Conservation (phyloP, 2,113 vertebrate genomes). For the Pangasianodon hypophthalmus region DNA sequence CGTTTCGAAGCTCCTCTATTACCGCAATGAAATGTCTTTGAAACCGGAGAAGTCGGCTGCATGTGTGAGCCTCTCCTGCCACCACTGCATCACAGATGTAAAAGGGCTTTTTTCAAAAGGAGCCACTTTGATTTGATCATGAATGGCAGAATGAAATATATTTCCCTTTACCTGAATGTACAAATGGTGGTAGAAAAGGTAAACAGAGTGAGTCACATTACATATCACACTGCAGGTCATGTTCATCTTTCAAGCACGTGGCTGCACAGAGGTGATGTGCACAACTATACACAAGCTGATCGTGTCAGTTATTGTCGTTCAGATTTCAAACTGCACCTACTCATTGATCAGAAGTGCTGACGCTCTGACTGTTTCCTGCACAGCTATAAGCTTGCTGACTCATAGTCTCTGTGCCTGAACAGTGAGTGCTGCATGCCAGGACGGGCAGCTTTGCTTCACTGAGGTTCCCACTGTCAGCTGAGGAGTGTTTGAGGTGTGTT, state of each 20-base stretch:
- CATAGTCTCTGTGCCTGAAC: not conserved
- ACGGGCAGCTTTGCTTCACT: not conserved
- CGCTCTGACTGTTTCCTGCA: slow-evolving; percentile 18
- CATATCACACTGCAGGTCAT: not conserved
- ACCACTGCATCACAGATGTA: not conserved
- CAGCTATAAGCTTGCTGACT: slow-evolving; percentile 22
- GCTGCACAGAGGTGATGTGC: too few species aligned
- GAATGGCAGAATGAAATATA: slow-evolving; percentile 23
- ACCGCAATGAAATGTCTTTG: slow-evolving; percentile 63
- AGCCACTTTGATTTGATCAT: slow-evolving; percentile 26
- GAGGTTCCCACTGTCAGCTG: not conserved
- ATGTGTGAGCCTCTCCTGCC: slow-evolving; percentile 23
- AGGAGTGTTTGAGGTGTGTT: not conserved
- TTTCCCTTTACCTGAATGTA: slow-evolving; percentile 21
- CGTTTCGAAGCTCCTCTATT: slow-evolving; percentile 63
- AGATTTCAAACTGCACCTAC: not conserved
- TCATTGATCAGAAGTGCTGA: slow-evolving; percentile 19
- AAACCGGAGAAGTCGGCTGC: slow-evolving; percentile 61
- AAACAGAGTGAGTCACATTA: not conserved
- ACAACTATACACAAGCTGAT: not conserved
- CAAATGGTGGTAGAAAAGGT: slow-evolving; percentile 34
- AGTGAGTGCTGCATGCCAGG: not conserved
- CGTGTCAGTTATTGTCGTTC: not conserved
- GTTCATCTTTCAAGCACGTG: not conserved
- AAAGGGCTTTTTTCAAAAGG: slow-evolving; percentile 41